These are phyloP conservation scores for Montipora cactus DNA, from an alignment of 64 coral and sea anemone genomes.

Conservation along the genomic window DNA sequence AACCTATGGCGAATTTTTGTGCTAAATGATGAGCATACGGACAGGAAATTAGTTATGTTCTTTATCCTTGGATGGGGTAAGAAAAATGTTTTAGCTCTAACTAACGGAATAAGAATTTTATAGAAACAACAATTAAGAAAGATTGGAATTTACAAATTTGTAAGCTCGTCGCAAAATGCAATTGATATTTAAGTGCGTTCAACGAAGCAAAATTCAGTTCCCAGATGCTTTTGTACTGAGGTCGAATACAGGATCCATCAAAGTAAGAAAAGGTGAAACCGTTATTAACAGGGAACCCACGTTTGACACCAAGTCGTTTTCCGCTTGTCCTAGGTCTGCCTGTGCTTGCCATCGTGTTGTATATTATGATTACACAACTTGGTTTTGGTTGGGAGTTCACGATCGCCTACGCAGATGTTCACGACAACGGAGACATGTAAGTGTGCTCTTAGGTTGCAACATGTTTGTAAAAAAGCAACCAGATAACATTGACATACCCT, in stretches of 20 bases:
- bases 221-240: no score
- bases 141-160: no score
- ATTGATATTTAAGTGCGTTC: no score
- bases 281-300: no score
- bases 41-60: constrained; percentile 93
- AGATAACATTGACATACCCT: no score
- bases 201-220: no score
- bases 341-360: constrained; percentile 86
- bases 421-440: constrained; percentile 96
- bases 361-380: constrained; percentile 89
- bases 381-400: constrained; percentile 81
- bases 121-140: no score
- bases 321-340: constrained; percentile 69
- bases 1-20: constrained; percentile 96
- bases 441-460: constrained; percentile 21
- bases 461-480: no score
- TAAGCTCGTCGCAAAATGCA: no score
- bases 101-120: neutral
- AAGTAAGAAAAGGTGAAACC: no score
- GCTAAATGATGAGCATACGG: constrained; percentile 94
- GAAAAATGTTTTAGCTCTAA: neutral
- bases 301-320: no score
- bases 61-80: constrained; percentile 99
- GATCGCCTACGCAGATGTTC: constrained; percentile 94
- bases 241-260: no score